Evolutionary conservation across 2,888 invertebrate genomes (phyloP), one percentile per base, ranked within the genome.

Genomic region (Polyommatus icarus): DNA sequence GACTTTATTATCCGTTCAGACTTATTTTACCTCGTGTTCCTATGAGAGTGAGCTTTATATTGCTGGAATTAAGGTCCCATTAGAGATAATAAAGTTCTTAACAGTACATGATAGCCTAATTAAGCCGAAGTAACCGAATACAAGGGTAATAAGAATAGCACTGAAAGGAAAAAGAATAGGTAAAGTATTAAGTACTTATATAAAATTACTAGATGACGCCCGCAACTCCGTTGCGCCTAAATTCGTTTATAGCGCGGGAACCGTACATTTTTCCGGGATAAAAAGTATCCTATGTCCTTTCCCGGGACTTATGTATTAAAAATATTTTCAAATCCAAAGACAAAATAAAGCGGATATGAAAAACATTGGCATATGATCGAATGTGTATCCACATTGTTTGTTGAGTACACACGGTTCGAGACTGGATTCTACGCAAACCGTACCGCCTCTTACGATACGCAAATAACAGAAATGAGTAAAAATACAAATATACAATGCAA

Each of bases 301-400:
- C 24, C 24, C 24, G 24, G 24, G 24, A 24, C 24, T 24, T 46
- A 24, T 24, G 24, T 24, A 20, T 20, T 10, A 46, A 73, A 73
- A 46, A 73, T 46, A 46, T 20, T 72, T 20, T 18, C 46, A 54
- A 75, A 77, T 73, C 79, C 40, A 78, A 79, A 81, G 84, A 84
- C 84, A 84, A 83, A 85, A 84, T 87, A 85, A 85, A 87, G 87
- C 85, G 88, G 85, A 86, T 88, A 90, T 89, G 89, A 87, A 89
- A 88, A 80, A 78, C 78, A 88, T 83, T 80, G 84, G 84, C 84
- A 83, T 87, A 84, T 88, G 87, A 88, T 88, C 87, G 88, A 87
- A 88, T 91, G 88, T 91, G 88, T 86, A 83, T 84, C 82, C 84
- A 82, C 50, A 72, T 72, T 73, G 88, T 90, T 91, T 91, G 87